These are phyloP conservation scores for Syngnathus rostellatus DNA, from an alignment of 2,797 vertebrate genomes.

Conservation along the genomic window DNA sequence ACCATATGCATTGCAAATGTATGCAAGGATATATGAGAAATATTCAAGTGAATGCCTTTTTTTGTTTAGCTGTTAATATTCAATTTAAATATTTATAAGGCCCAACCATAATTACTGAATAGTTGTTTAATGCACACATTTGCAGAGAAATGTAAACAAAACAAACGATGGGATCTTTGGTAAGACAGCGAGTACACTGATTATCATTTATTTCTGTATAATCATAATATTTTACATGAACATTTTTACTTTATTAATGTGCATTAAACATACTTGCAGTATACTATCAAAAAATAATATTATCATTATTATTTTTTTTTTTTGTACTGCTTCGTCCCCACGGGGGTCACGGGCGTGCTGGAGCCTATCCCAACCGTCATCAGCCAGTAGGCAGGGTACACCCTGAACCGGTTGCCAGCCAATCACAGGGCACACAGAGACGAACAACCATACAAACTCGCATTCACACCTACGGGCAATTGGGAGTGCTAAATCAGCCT, in stretches of 20 bases:
- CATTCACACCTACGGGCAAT: too few species aligned
- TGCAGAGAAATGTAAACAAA: neutral
- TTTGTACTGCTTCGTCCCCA: too few species aligned
- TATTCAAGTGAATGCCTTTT: neutral
- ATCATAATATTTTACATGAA: neutral
- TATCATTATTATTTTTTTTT: too few species aligned
- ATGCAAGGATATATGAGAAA: constrained; percentile 2
- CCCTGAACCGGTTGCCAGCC: too few species aligned
- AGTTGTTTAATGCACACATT: neutral
- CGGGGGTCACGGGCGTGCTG: too few species aligned
- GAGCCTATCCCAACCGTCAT: too few species aligned
- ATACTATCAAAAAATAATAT: neutral
- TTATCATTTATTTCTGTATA: neutral
- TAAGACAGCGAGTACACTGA: neutral
- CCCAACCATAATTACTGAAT: neutral
- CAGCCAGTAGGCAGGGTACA: too few species aligned
- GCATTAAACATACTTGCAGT: neutral
- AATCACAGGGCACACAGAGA: too few species aligned
- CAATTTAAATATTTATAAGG: constrained; percentile 7
- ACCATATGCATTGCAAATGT: neutral
- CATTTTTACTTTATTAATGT: neutral
- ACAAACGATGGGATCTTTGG: neutral
- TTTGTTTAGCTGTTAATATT: constrained; percentile 1
- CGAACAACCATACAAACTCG: too few species aligned
- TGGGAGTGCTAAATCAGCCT: too few species aligned